Base-by-base conservation (phyloP, 2,797 vertebrate species). In the Sebastes taczanowskii region DNA sequence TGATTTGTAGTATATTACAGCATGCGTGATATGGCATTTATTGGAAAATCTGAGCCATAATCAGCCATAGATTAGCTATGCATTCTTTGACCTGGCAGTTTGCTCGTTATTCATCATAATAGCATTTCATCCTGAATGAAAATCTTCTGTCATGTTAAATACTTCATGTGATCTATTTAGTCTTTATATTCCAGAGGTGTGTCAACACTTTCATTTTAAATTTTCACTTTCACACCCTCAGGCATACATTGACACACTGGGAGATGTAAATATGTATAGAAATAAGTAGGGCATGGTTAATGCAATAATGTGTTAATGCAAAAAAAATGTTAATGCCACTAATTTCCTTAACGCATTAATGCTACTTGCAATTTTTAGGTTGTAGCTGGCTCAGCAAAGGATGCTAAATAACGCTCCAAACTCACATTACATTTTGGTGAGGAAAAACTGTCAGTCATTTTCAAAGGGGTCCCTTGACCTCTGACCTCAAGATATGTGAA, bases 1-100 rank as follows among this genome's bases (percentile, higher is more conserved):
- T 71, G 72, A 84, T 52, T 80, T 52, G 2, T 32, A 18, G 25
- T 81, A 53, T 74, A 78, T 78, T 83, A 74, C 27, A 80, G 30
- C 60, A 74, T 62, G 67, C 5, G 3, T 72, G 68, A 58, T 77
- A n/a, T 75, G 59, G n/a, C 65, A 77, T 87, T 71, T 71, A 77
- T 71, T 55, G 20, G 49, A 52, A 67, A 77, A 77, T 46, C 58
- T 23, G 38, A 42, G 20, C 7, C 53, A 20, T 46, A 38, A 71
- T 42, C 60, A 74, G 60, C 49, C 22, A 16, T 74, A 53, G 38
- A 78, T 68, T 55, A 68, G 29, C 13, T 55, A 9, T 49, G 30
- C 25, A 67, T 75, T 64, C 20, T 70, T 70, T 49, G 46, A 76
- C 52, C 7, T 53, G 34, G 22, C 10, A 29, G n/a, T 42, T 22